phyloP scores from a whole-genome alignment of 2,888 invertebrate species.

The Melanargia galathea region DNA sequence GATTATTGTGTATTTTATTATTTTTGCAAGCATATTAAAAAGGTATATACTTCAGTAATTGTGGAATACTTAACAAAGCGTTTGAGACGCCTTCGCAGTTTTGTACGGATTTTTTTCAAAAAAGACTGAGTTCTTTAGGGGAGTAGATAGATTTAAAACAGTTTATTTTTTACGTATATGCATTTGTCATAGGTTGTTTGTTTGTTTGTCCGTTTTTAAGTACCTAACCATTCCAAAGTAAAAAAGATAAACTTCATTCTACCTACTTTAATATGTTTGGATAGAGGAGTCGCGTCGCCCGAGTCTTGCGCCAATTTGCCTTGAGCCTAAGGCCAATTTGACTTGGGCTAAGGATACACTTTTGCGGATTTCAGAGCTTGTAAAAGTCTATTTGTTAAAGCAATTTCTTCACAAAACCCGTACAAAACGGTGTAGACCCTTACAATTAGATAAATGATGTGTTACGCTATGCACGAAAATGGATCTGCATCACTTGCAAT shows the following conservation, averaged over 20 bases:
- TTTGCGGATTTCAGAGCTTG: no score
- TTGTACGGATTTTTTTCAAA: neutral
- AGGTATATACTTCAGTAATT: constrained; percentile 6
- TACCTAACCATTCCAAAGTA: no score
- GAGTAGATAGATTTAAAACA: no score
- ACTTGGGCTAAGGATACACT: no score
- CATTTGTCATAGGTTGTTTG: no score
- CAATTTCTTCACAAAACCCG: neutral
- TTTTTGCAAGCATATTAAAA: constrained; percentile 14
- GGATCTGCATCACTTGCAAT: neutral
- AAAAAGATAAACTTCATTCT: no score
- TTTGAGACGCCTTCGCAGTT: neutral
- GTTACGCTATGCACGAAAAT: neutral
- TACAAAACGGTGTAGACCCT: neutral
- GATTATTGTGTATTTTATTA: constrained; percentile 6
- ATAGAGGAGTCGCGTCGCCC: no score
- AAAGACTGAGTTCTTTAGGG: neutral
- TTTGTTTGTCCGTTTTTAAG: no score
- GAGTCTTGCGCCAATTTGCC: no score
- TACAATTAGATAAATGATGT: neutral
- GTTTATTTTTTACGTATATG: no score
- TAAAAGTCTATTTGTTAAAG: neutral
- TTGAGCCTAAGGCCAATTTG: no score
- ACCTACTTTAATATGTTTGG: no score
- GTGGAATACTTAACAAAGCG: constrained; percentile 23